These are phyloP conservation scores for Salmo trutta DNA, from an alignment of 2,797 vertebrate species.

Conservation along the genomic window DNA sequence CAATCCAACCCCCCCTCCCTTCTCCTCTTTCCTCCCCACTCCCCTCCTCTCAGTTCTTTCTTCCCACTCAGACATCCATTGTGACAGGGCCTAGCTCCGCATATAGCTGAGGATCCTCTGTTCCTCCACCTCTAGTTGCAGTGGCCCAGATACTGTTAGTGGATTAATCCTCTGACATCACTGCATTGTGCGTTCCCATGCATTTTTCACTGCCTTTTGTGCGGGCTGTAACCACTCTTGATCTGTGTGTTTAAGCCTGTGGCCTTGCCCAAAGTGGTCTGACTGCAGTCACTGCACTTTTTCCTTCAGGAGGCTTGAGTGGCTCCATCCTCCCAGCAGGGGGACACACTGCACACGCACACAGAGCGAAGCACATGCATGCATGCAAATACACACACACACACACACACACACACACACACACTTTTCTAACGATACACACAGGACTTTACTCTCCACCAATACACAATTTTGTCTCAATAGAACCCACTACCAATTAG, in stretches of 20 bases:
- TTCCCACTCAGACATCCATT: constrained; percentile 1
- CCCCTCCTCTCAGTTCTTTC: constrained; percentile 1
- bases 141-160: constrained; percentile 7
- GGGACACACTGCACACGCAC: not conserved
- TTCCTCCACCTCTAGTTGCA: not conserved
- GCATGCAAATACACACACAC: not conserved
- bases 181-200: not conserved
- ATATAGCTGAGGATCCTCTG: not conserved
- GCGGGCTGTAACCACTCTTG: not conserved
- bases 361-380: not conserved
- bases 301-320: not conserved
- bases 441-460: not conserved
- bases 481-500: not conserved
- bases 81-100: not conserved
- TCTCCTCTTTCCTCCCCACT: not conserved
- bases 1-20: constrained; percentile 7
- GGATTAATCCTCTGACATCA: constrained; percentile 4
- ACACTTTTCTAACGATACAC: not conserved
- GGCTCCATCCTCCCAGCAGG: not conserved
- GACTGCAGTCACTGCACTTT: not conserved
- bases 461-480: not conserved
- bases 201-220: constrained; percentile 5
- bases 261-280: not conserved
- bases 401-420: not conserved
- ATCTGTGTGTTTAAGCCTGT: constrained; percentile 4